Evolutionary conservation across 2,113 vertebrate species (phyloP).

Genomic region (Falcunculus frontatus): DNA sequence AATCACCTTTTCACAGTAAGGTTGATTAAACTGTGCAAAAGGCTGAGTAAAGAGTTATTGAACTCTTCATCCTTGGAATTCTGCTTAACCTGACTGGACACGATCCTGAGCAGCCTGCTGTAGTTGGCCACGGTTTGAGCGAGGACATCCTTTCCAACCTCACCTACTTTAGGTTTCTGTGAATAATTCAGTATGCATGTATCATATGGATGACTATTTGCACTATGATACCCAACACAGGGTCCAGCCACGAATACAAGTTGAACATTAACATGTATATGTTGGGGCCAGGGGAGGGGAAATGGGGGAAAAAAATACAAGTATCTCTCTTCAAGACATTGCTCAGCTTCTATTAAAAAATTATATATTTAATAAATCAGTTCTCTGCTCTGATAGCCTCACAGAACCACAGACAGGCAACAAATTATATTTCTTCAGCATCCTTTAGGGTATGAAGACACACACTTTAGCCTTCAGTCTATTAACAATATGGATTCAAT

Average conservation of each 20-base stretch:
- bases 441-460: neutral
- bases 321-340: neutral
- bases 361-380: neutral
- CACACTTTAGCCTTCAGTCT: neutral
- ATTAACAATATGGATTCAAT: neutral
- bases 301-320: neutral
- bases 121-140: neutral
- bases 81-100: neutral
- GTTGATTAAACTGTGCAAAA: neutral
- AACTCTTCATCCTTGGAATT: neutral
- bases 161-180: neutral
- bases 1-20: neutral
- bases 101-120: neutral
- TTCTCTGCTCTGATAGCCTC: neutral
- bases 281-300: accelerated
- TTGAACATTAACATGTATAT: neutral
- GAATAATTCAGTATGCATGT: neutral
- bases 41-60: neutral
- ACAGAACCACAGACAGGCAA: neutral
- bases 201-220: neutral
- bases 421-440: neutral
- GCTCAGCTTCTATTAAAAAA: neutral
- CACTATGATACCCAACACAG: neutral
- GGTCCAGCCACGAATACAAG: neutral
- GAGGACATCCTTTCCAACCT: neutral